phyloP scores from a whole-genome alignment of 1,140 invertebrate species.

The Zaprionus vittiger region DNA sequence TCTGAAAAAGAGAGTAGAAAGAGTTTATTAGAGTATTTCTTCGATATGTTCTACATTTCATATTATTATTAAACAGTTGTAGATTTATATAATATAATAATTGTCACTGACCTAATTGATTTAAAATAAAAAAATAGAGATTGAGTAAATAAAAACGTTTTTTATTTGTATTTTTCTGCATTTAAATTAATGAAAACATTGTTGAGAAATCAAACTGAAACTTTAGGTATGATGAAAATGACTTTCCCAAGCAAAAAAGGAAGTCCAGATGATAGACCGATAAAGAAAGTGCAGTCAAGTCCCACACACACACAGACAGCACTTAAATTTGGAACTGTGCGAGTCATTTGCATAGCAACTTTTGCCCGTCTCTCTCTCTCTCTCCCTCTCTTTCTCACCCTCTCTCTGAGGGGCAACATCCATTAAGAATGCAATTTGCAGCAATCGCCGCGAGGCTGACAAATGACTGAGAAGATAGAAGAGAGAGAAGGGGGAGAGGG shows the following conservation, averaged over 20 bases:
- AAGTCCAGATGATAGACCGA: not conserved
- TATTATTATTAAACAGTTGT: too few relatives aligned
- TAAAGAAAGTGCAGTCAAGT: conserved; percentile 1
- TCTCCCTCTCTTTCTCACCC: not conserved
- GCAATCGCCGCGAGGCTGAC: conserved; percentile 51
- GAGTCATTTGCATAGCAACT: conserved; percentile 57
- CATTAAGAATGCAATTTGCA: conserved; percentile 75
- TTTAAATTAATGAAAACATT: too few relatives aligned
- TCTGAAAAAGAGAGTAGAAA: too few relatives aligned
- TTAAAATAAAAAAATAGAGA: too few relatives aligned
- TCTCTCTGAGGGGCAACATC: conserved; percentile 32
- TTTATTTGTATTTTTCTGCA: too few relatives aligned
- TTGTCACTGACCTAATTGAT: too few relatives aligned
- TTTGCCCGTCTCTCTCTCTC: not conserved
- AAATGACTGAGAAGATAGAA: conserved; percentile 19
- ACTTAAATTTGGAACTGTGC: conserved; percentile 47
- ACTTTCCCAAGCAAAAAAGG: not conserved
- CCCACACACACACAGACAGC: not conserved
- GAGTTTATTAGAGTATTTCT: too few relatives aligned
- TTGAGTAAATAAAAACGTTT: too few relatives aligned
- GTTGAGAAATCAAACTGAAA: too few relatives aligned
- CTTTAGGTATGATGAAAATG: not conserved
- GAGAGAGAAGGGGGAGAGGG: not conserved
- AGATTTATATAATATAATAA: too few relatives aligned
- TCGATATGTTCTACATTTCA: too few relatives aligned